Conservation (phyloP, 1,140 invertebrate genomes). For the Heliconius hermathena region DNA sequence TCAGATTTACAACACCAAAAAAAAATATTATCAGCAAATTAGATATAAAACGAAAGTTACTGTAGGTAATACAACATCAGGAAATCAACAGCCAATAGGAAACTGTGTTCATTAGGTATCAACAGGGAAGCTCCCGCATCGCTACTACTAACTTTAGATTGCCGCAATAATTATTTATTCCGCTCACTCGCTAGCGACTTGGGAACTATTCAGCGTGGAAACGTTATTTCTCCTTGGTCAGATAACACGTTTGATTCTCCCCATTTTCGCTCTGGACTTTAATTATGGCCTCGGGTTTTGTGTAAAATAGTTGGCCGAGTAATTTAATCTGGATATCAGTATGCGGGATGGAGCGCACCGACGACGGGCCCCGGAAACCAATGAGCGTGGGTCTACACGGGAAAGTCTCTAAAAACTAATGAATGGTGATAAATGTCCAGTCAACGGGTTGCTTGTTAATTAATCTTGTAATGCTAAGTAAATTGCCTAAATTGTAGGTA, state of each 20-base stretch:
- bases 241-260: conserved; percentile 80
- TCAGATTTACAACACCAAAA: not conserved
- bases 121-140: conserved; percentile 49
- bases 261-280: conserved; percentile 76
- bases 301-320: conserved; percentile 80
- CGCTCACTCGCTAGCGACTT: conserved; percentile 72
- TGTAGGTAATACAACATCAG: not conserved
- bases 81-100: conserved; percentile 49
- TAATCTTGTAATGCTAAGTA: conserved; percentile 2
- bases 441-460: not conserved
- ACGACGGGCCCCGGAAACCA: conserved; percentile 50
- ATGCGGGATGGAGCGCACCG: conserved; percentile 62
- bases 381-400: conserved; percentile 37
- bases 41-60: not conserved
- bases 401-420: conserved; percentile 24
- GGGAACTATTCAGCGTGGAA: conserved; percentile 77
- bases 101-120: conserved; percentile 71
- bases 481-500: conserved; percentile 10
- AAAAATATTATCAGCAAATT: not conserved
- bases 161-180: conserved; percentile 80
- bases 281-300: conserved; percentile 80
- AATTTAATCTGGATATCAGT: conserved; percentile 79
- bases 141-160: conserved; percentile 70
- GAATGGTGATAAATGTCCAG: conserved; percentile 7
- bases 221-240: conserved; percentile 76